phyloP scores from a whole-genome alignment of 2,113 vertebrate species.

The Scolopax mira region DNA sequence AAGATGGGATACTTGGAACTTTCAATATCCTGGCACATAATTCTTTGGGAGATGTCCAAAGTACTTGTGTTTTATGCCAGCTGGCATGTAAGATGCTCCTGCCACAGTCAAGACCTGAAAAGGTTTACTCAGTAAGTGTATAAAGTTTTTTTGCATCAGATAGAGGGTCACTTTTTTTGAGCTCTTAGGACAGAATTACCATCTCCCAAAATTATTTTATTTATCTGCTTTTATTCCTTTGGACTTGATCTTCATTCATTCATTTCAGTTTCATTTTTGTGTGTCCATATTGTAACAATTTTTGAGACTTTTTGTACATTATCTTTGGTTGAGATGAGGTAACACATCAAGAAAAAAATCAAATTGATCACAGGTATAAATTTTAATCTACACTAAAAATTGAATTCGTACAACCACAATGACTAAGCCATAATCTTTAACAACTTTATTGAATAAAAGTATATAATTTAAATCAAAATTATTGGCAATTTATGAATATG shows the following conservation, averaged over 20 bases:
- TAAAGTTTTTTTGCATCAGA: not conserved
- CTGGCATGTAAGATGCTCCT: not conserved
- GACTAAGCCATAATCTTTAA: not conserved
- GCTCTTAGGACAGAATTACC: not conserved
- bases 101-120: not conserved
- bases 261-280: too few species aligned
- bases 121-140: not conserved
- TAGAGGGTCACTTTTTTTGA: not conserved
- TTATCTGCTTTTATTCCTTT: not conserved
- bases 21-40: not conserved
- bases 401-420: not conserved
- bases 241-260: not conserved
- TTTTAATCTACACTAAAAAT: not conserved
- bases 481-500: not conserved
- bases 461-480: not conserved
- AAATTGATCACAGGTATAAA: not conserved
- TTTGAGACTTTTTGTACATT: not conserved
- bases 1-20: not conserved
- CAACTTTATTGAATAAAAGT: not conserved
- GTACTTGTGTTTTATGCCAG: not conserved
- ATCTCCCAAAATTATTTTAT: not conserved
- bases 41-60: not conserved
- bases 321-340: not conserved
- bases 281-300: not conserved
- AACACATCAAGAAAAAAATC: not conserved